Evolutionary conservation across 2,888 invertebrate species (phyloP), one percentile per base, ranked within the genome.

Genomic region (Scrobipalpa costella): DNA sequence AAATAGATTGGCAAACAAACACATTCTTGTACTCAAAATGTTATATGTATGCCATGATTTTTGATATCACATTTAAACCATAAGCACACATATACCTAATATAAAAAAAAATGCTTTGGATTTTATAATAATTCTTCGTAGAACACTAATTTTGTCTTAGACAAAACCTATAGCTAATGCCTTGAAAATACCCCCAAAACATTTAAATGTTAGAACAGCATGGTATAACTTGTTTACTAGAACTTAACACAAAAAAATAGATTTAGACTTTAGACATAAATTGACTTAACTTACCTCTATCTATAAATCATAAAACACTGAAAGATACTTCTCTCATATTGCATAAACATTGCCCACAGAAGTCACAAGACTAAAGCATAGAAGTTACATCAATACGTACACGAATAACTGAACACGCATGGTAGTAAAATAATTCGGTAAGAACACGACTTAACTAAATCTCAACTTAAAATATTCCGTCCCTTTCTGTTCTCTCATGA

Each of bases 261-360:
- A 21, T 50, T 17, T 19, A 50, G 27, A 50, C 7, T 19, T 17
- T 17, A 7, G 15, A 50, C 5, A 21, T 9, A 21, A 50, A 21
- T 50, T 17, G 17, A 21, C 9, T 49, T 49, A 49, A 49, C 1
- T 17, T 8, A 49, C 13, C 13, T 15, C 11, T 47, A n/a, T 6
- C 6, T 49, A n/a, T 8, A 8, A 17, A 21, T 50, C 50, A 50
- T 21, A 21, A 49, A 50, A 50, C 50, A 50, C 11, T 21, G 21
- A 7, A 8, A 21, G 27, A 19, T 50, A 50, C 50, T 50, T 50
- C 61, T 67, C 69, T 76, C 71, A 72, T 71, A 64, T 64, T 71
- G 68, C 74, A 77, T 77, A 75, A 50, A 50, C 50, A 21, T 50
- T 9, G 40, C 9, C 40, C 9, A 13, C 17, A 6, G 8, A 50